These are phyloP conservation scores for Hemistola chrysoprasaria DNA, from an alignment of 2,888 invertebrate species.

Conservation along the genomic window DNA sequence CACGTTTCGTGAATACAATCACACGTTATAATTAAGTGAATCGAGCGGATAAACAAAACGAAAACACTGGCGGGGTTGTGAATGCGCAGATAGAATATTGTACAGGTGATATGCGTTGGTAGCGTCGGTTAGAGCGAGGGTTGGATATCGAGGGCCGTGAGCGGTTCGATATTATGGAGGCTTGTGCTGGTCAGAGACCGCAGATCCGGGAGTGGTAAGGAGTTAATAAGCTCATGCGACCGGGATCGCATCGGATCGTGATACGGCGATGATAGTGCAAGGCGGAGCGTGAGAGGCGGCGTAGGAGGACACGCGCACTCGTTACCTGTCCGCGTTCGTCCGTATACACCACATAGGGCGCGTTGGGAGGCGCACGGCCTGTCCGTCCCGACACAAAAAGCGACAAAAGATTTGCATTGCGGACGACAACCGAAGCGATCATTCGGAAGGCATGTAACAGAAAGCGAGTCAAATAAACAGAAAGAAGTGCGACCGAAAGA, in stretches of 20 bases:
- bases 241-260: constrained; percentile 23
- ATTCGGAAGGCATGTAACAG: constrained; percentile 83
- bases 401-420: constrained; percentile 76
- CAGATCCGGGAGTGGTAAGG: no score
- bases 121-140: constrained; percentile 57
- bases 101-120: constrained; percentile 57
- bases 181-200: no score
- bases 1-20: constrained; percentile 7
- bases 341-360: constrained; percentile 97
- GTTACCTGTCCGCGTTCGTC: constrained; percentile 98
- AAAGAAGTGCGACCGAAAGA: constrained; percentile 71
- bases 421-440: constrained; percentile 79
- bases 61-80: constrained; percentile 44
- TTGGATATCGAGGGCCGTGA: constrained; percentile 33
- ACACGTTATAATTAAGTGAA: constrained; percentile 18
- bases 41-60: constrained; percentile 47
- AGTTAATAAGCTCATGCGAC: constrained; percentile 49
- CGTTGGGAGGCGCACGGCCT: constrained; percentile 91
- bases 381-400: constrained; percentile 74
- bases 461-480: constrained; percentile 80
- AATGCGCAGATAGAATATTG: constrained; percentile 18
- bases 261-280: constrained; percentile 24
- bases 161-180: no score
- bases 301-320: constrained; percentile 59
- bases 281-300: constrained; percentile 12